These are phyloP conservation scores for Orbicella faveolata DNA, from an alignment of 64 coral and sea anemone species.

Conservation along the genomic window DNA sequence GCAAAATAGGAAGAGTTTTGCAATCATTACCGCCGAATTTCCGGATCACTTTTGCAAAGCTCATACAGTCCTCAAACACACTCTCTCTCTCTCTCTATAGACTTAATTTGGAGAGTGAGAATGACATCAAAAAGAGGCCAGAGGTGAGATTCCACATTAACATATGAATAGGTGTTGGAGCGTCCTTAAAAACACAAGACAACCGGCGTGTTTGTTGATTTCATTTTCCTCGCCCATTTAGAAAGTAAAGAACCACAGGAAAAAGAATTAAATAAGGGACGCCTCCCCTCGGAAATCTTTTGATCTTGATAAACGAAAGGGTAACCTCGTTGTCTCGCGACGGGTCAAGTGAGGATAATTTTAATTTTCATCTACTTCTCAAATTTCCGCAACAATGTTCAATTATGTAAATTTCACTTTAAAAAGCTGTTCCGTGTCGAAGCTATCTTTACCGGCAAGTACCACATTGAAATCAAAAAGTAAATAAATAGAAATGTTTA, in stretches of 20 bases:
- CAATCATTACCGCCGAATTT: conserved; percentile 30
- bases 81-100: background rate
- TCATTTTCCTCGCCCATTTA: conserved; percentile 5
- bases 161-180: background rate
- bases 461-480: no score
- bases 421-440: background rate
- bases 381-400: background rate
- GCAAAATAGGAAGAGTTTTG: conserved; percentile 19
- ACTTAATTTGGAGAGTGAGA: background rate
- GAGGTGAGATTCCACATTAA: background rate
- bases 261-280: background rate
- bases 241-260: background rate
- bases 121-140: conserved; percentile 13
- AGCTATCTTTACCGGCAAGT: background rate
- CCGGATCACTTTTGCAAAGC: background rate
- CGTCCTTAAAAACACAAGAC: background rate
- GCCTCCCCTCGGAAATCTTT: background rate
- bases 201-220: background rate
- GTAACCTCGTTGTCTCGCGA: background rate
- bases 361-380: conserved; percentile 6
- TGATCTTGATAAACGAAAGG: background rate
- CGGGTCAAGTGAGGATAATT: background rate
- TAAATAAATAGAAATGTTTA: conserved; percentile 16
- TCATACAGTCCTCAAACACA: no score
- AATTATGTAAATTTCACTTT: background rate